Base-by-base conservation (phyloP, 2,113 vertebrate genomes). In the Eptesicus fuscus region DNA sequence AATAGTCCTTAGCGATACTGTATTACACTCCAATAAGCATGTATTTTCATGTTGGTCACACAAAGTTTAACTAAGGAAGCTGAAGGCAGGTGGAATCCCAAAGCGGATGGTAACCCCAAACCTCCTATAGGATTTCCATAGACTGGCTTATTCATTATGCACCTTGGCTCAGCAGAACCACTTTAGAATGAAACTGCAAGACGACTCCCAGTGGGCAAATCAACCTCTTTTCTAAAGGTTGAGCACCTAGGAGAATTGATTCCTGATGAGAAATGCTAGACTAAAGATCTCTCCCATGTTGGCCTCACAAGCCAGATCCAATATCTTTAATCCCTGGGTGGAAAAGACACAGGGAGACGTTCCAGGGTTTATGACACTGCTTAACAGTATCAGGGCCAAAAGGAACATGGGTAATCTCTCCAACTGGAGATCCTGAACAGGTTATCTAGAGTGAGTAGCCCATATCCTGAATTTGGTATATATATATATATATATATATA, bases 171-270 rank as follows among this genome's bases (percentile, higher is more conserved):
- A 73, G 47, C 28, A 67, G 28, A 92, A 65, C 13, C 23, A 4
- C 76, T 89, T 91, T 51, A 67, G 47, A 80, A 67, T 77, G 85
- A 96, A 92, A 79, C 40, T 73, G 37, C 37, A 96, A 95, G 93
- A 32, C 67, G 76, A 90, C 6, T 80, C 82, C 86, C 71, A 17
- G 47, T 35, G 9, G 70, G 56, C 84, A 94, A 56, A 83, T 73
- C 28, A 1, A 85, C 90, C 78, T 87, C 53, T 77, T 13, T 63
- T 78, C 77, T 82, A 44, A 49, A 84, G n/a, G 70, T 65, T 88
- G 88, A 83, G 47, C 63, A 95, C 74, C 42, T 85, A 30, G 28
- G 69, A 94, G 74, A 96, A 93, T 32, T 51, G 77, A 88, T 67
- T 77, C 37, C 30, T 65, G 59, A 59, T 82, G 63, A 90, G 86